phyloP scores from a whole-genome alignment of 1,140 invertebrate genomes.

The Dicyema japonicum region DNA sequence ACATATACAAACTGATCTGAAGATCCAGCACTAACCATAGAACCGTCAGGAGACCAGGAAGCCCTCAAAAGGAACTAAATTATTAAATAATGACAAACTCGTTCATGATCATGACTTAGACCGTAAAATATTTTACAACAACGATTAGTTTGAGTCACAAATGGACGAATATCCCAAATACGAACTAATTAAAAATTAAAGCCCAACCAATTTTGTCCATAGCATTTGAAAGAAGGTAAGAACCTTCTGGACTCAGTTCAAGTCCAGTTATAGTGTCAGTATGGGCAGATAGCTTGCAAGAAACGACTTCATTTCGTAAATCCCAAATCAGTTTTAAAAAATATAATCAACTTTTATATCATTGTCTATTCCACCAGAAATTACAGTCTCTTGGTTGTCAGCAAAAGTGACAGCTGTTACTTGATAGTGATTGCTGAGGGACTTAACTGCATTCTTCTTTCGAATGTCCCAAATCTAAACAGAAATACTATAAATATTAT shows the following conservation, averaged over 20 bases:
- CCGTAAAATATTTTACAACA: conserved; percentile 65
- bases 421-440: conserved; percentile 43
- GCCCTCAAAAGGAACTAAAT: conserved; percentile 42
- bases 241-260: conserved; percentile 61
- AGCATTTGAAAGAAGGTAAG: conserved; percentile 58
- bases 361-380: conserved; percentile 76
- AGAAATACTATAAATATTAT: conserved; percentile 3
- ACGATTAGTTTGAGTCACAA: conserved; percentile 38
- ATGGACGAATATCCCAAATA: conserved; percentile 36
- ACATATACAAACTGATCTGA: conserved; percentile 75
- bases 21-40: conserved; percentile 45
- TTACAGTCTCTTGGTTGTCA: conserved; percentile 58
- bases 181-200: conserved; percentile 15
- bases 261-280: conserved; percentile 74
- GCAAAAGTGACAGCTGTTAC: conserved; percentile 69
- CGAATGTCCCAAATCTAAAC: conserved; percentile 36
- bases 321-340: conserved; percentile 33
- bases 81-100: conserved; percentile 24
- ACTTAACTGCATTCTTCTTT: conserved; percentile 41
- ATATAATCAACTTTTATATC: conserved; percentile 40
- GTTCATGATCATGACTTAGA: conserved; percentile 91
- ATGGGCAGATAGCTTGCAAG: conserved; percentile 52
- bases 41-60: conserved; percentile 51
- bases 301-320: conserved; percentile 47
- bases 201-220: conserved; percentile 54